Percentiles rank a stretch among this genome's conserved stretches.
phyloP scores from a whole-genome alignment of 2,888 invertebrate species.

The Idaea biselata region DNA sequence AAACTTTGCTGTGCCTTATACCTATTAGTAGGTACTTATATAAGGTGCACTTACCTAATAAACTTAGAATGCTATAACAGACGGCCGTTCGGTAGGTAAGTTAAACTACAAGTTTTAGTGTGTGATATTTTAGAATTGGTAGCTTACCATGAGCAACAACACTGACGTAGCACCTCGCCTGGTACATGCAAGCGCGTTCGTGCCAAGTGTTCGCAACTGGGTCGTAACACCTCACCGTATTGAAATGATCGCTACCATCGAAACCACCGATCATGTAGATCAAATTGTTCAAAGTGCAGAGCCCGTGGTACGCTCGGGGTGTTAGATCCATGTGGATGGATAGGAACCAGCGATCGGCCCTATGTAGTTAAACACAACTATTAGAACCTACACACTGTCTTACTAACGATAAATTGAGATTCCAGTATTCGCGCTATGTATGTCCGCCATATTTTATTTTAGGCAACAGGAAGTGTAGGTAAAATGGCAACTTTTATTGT shows the following conservation, averaged over 20 bases:
- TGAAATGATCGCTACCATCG: constrained; percentile 89
- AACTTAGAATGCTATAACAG: too few relatives aligned
- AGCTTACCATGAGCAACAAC: constrained; percentile 84
- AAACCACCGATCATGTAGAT: constrained; percentile 92
- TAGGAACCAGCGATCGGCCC: constrained; percentile 89
- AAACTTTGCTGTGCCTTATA: too few relatives aligned
- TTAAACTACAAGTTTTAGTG: too few relatives aligned
- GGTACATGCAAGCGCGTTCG: constrained; percentile 89
- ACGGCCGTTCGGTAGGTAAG: too few relatives aligned
- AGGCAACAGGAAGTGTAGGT: not conserved
- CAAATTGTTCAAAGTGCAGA: constrained; percentile 85
- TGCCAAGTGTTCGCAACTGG: constrained; percentile 88
- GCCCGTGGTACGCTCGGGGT: constrained; percentile 89
- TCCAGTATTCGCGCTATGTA: not conserved
- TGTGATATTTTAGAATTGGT: too few relatives aligned
- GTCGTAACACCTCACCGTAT: constrained; percentile 89
- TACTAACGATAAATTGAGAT: not conserved
- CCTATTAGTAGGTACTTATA: too few relatives aligned
- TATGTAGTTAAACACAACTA: constrained; percentile 40
- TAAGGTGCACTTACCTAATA: too few relatives aligned
- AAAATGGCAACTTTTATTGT: not conserved
- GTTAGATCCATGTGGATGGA: constrained; percentile 84
- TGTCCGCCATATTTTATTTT: not conserved
- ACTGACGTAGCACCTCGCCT: constrained; percentile 89
- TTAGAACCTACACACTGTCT: not conserved